These are phyloP conservation scores for Pyrgus malvae DNA, from an alignment of 2,888 invertebrate genomes.

Conservation along the genomic window DNA sequence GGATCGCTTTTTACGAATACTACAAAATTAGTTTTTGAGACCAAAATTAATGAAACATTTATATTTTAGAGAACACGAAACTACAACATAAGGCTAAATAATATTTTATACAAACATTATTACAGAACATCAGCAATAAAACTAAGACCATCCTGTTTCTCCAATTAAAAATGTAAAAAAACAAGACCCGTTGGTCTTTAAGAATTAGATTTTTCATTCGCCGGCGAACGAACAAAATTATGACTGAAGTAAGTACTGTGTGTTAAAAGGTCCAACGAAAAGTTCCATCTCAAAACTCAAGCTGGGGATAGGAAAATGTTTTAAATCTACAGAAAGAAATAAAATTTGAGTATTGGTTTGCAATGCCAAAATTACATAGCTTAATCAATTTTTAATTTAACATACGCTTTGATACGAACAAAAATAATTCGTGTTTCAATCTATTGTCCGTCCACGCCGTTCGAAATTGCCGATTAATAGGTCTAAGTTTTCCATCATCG, in stretches of 20 bases:
- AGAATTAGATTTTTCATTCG: slow-evolving; percentile 19
- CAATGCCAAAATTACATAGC: too few relatives aligned
- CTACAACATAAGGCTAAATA: background rate
- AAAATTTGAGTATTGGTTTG: background rate
- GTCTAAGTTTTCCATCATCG: too few relatives aligned
- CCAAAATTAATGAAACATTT: background rate
- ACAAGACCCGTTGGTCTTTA: slow-evolving; percentile 13
- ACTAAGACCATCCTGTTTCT: slow-evolving; percentile 3
- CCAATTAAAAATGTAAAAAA: slow-evolving; percentile 24
- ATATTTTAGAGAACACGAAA: background rate
- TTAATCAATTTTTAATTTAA: too few relatives aligned
- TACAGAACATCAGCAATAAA: slow-evolving; percentile 3
- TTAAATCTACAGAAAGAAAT: slow-evolving; percentile 27
- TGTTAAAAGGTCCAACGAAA: slow-evolving; percentile 22
- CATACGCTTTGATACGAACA: too few relatives aligned
- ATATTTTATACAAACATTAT: slow-evolving; percentile 5
- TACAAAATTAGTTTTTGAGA: too few relatives aligned
- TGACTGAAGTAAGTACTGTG: slow-evolving; percentile 12
- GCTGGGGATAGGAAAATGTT: slow-evolving; percentile 20
- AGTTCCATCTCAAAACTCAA: slow-evolving; percentile 18
- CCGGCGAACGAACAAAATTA: slow-evolving; percentile 15
- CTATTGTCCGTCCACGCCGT: too few relatives aligned
- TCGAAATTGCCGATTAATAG: too few relatives aligned
- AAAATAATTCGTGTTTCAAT: too few relatives aligned
- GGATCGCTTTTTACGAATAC: too few relatives aligned